These are phyloP conservation scores for Acanthurus lineatus DNA, from an alignment of 2,797 vertebrate genomes.

Conservation along the genomic window DNA sequence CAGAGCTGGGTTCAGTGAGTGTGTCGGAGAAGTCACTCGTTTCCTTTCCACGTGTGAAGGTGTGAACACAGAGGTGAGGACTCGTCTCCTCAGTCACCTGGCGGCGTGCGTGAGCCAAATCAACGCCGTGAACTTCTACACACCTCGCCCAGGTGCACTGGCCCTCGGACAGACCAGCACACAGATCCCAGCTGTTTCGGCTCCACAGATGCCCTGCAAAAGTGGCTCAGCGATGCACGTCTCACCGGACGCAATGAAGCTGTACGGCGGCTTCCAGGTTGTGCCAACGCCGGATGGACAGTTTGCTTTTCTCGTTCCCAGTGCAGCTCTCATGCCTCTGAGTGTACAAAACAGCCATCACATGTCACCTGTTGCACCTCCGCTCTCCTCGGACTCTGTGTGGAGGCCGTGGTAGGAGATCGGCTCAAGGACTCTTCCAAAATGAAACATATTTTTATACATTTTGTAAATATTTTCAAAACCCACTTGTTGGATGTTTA, in stretches of 20 bases:
- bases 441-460: slow-evolving; percentile 65
- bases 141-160: slow-evolving; percentile 64
- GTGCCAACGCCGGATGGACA: slow-evolving; percentile 92
- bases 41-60: slow-evolving; percentile 95
- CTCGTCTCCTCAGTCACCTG: slow-evolving; percentile 92
- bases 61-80: slow-evolving; percentile 92
- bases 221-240: slow-evolving; percentile 59
- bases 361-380: slow-evolving; percentile 82
- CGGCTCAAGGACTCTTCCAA: slow-evolving; percentile 34
- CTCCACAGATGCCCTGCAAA: slow-evolving; percentile 85
- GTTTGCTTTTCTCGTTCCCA: slow-evolving; percentile 93
- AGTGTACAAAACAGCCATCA: slow-evolving; percentile 71
- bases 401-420: slow-evolving; percentile 94
- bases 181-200: slow-evolving; percentile 48
- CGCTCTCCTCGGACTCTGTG: slow-evolving; percentile 89
- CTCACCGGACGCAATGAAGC: slow-evolving; percentile 83
- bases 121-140: slow-evolving; percentile 87
- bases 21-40: slow-evolving; percentile 93
- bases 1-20: slow-evolving; percentile 94
- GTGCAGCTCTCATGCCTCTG: slow-evolving; percentile 86
- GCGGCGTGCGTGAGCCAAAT: slow-evolving; percentile 94
- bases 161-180: slow-evolving; percentile 77
- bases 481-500: slow-evolving; percentile 84
- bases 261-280: slow-evolving; percentile 91
- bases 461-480: slow-evolving; percentile 84